Percentiles rank a stretch among this genome's conserved stretches.
Evolutionary conservation across 2,888 invertebrate species (phyloP).

Genomic region (Autographa pulchrina): DNA sequence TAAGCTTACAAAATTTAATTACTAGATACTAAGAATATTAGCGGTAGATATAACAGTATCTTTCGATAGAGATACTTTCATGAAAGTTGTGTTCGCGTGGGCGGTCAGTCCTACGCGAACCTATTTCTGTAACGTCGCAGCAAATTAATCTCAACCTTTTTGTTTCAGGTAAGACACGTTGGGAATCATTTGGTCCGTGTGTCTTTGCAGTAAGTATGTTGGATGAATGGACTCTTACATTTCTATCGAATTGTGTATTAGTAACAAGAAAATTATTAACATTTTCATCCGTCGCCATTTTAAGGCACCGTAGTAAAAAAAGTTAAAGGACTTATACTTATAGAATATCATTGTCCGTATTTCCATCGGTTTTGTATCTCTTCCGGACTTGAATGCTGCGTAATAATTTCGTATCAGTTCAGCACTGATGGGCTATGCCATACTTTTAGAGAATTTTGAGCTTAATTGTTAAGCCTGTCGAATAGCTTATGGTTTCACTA

Average conservation of each 20-base stretch:
- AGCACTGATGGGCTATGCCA: too few relatives aligned
- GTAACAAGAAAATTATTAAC: background rate
- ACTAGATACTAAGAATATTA: background rate
- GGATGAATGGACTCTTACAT: background rate
- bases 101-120: slow-evolving; percentile 28
- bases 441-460: too few relatives aligned
- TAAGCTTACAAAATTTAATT: background rate
- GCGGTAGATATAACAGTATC: slow-evolving; percentile 15
- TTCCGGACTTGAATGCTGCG: too few relatives aligned
- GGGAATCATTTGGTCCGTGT: slow-evolving; percentile 37
- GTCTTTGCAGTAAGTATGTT: slow-evolving; percentile 41
- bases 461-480: too few relatives aligned
- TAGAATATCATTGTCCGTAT: too few relatives aligned
- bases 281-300: too few relatives aligned
- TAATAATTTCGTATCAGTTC: too few relatives aligned
- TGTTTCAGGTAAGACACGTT: slow-evolving; percentile 64
- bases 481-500: too few relatives aligned
- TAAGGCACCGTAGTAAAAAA: too few relatives aligned
- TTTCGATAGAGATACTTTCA: slow-evolving; percentile 22
- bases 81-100: slow-evolving; percentile 26
- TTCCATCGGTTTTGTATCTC: too few relatives aligned
- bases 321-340: too few relatives aligned
- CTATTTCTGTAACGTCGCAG: slow-evolving; percentile 40
- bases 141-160: slow-evolving; percentile 55
- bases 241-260: background rate